These are phyloP conservation scores for Theropithecus gelada DNA, from an alignment of 2,113 vertebrate genomes.

Conservation along the genomic window DNA sequence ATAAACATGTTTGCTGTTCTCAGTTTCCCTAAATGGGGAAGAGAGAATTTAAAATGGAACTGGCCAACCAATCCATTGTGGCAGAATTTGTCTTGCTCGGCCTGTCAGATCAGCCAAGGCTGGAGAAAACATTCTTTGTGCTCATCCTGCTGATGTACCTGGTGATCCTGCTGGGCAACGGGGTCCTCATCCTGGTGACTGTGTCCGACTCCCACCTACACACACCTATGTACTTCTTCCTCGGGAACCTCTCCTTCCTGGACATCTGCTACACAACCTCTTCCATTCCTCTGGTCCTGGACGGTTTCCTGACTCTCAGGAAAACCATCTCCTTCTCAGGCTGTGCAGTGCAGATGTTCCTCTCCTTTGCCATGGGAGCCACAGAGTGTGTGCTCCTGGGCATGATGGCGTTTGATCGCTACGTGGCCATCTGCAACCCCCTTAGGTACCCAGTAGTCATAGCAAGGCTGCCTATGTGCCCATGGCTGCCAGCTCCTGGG, in stretches of 20 bases:
- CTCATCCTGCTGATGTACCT: neutral
- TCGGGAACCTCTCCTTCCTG: neutral
- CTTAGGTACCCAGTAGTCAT: conserved; percentile 58
- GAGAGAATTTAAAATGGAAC: conserved; percentile 57
- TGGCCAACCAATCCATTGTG: conserved; percentile 41
- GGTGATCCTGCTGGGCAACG: neutral
- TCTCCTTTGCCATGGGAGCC: conserved; percentile 69
- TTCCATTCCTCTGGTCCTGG: neutral
- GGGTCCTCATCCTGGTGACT: neutral
- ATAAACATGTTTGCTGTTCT: neutral
- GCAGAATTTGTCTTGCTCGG: conserved; percentile 66
- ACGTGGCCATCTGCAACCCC: conserved; percentile 68
- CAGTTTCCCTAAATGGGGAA: neutral
- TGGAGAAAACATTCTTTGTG: conserved; percentile 53
- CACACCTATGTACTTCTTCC: neutral
- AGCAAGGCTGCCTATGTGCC: conserved; percentile 44
- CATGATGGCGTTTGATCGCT: conserved; percentile 71
- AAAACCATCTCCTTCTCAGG: conserved; percentile 33
- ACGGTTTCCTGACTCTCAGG: conserved; percentile 6
- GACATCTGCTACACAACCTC: conserved; percentile 46
- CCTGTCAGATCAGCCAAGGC: conserved; percentile 16
- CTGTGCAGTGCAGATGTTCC: conserved; percentile 70
- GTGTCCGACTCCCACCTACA: neutral
- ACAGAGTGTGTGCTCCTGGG: conserved; percentile 67
- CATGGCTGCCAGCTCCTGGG: conserved; percentile 64